Base-by-base conservation (phyloP, 2,888 invertebrate genomes). In the Julus scandinavius region DNA sequence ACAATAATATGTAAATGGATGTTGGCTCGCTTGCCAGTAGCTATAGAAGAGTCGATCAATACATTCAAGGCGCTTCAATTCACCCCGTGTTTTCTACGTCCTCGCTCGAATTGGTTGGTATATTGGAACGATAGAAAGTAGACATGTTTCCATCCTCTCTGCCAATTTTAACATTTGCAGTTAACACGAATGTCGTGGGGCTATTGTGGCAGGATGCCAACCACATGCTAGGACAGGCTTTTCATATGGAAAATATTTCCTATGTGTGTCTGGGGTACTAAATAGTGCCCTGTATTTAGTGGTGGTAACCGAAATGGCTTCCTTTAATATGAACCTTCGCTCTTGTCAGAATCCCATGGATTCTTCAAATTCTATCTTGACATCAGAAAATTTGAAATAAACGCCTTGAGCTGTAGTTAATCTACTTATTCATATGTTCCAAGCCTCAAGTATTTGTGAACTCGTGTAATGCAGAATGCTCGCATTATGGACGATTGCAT, bases 1-100 rank as follows among this genome's bases (percentile, higher is more conserved):
- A 80, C 80, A 80, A 80, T 80, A 80, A 80, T 80, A 80, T 80
- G 80, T 80, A 80, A 80, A 80, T 80, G 80, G 80, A 80, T 80
- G 80, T 80, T 80, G 80, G 80, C 80, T 80, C 80, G 80, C 80
- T 38, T 38, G 80, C 80, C 80, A 80, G 20, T 20, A 80, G 80
- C 80, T 80, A 38, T 80, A 80, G 80, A 80, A 29, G 38, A 1
- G 80, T 7, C 80, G 80, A 80, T 80, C 80, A 80, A 80, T 80
- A 80, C 11, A 80, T 80, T 80, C 80, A 80, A 38, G 80, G 20
- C 80, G 80, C 80, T 80, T 11, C 11, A 80, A 63, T 63, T 63
- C 63, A 63, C 63, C 9, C 63, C 41, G 41, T 45, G 20, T 17
- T 63, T 9, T 63, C 58, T 58, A 15, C 58, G 58, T 63, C 20